Evolutionary conservation across 1,140 invertebrate genomes (phyloP), one percentile per base, ranked within the genome.

Genomic region (Ips nitidus): DNA sequence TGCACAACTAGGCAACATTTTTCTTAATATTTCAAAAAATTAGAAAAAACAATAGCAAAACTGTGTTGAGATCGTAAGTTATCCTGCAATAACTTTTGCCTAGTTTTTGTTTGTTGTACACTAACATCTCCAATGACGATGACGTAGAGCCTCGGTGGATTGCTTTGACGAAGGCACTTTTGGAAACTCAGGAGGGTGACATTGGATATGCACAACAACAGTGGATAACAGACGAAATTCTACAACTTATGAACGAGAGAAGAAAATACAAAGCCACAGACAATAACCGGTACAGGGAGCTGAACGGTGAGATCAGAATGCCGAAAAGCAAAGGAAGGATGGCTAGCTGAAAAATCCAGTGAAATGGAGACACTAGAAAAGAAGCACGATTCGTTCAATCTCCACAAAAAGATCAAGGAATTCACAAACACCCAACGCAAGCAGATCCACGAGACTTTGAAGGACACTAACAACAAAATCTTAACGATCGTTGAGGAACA

Each of bases 271-370:
- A 45, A 61, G 22, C 22, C 37, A 6, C n/a, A 39, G 7, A 39
- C 8, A 43, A 22, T 52, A 61, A 47, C 5, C 41, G 8, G 7
- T 45, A 45, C 37, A 61, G 37, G 7, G 37, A 61, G 36, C 59
- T 47, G n/a, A 61, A 61, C 37, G 40, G 59, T 39, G 8, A 61
- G 59, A 45, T 47, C 37, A 36, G 40, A 61, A 45, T 45, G 40
- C 40, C 37, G 37, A 52, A 52, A 63, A n/a, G 41, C 45, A 63
- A 58, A 63, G 47, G 45, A 63, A 52, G 42, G 47, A 39, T 63
- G 61, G 61, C 41, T 63, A 52, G 41, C 61, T 63, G 61, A 63
- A 52, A 63, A 62, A 52, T 63, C 4, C 61, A 52, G 47, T 52
- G 61, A 63, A 52, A 63, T 63, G 41, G 61, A 63, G 7, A 4